Conservation (phyloP, 2,797 vertebrate species). For the Steatocranus sp. region DNA sequence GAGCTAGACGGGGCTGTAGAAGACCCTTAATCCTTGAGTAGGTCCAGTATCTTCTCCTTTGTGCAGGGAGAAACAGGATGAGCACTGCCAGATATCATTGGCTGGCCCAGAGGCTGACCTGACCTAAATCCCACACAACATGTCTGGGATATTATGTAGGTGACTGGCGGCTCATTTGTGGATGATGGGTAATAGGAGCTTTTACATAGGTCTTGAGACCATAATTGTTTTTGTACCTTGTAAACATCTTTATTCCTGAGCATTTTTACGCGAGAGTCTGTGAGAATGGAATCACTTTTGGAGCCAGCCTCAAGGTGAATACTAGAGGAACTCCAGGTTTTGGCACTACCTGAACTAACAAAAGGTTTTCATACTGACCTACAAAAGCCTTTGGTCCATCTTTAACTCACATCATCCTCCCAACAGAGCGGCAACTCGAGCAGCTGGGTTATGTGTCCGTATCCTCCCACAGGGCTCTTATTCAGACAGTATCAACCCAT, state of each 20-base stretch:
- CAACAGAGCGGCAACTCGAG: not conserved
- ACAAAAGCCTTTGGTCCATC: not conserved
- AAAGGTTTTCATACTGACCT: not conserved
- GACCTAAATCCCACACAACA: not conserved
- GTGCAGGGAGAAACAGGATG: not conserved
- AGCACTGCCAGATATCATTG: not conserved
- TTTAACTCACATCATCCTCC: not conserved
- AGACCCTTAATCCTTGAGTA: not conserved
- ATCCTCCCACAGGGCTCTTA: conserved; percentile 1
- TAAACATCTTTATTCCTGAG: not conserved
- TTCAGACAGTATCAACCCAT: not conserved
- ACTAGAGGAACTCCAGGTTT: not conserved
- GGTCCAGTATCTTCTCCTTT: not conserved
- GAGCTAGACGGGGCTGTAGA: not conserved
- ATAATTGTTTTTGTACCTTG: not conserved
- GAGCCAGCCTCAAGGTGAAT: not conserved
- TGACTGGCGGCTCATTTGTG: not conserved
- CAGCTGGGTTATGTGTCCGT: not conserved
- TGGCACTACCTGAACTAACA: not conserved
- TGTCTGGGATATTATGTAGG: not conserved
- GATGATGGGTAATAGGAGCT: not conserved
- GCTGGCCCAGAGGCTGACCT: not conserved
- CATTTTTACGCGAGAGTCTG: not conserved
- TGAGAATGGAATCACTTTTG: not conserved
- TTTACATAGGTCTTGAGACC: not conserved